Base-by-base conservation (phyloP, 2,113 vertebrate genomes). In the Condylura cristata region DNA sequence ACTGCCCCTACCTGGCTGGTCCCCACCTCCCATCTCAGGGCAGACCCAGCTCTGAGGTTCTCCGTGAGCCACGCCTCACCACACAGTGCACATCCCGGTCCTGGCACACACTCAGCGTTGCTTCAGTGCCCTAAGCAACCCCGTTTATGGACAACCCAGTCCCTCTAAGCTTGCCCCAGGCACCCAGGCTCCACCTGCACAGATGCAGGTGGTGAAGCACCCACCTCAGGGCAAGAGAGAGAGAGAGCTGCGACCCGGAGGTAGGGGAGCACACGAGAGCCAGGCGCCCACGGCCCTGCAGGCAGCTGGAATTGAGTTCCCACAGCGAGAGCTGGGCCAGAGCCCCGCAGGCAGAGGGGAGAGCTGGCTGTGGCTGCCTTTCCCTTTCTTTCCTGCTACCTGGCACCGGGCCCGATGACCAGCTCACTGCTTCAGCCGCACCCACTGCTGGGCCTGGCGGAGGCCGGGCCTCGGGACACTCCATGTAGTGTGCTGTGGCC, bases 261-360 rank as follows among this genome's bases (percentile, higher is more conserved):
- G 32, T 11, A 24, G 4, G 0, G 0, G 20, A 34, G 39, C 68
- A 41, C 44, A 6, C 20, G 5, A 3, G 46, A 56, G 34, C 85
- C 11, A 28, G 34, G 60, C 26, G 8, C 10, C 2, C 26, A 60
- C 4, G 22, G 75, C 28, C 28, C 60, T 8, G 11, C 60, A 61
- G 53, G 28, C 18, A 7, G 2, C 68, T 32, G 89, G n/a, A 39
- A 14, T 1, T 18, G 6, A 17, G 58, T 53, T 17, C 30, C 24
- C 24, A 24, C 2, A 0, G 6, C 22, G 17, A 34, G 24, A 70
- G 16, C 68, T 17, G n/a, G 41, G 6, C 9, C 3, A 11, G 20
- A 3, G 9, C 26, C 56, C 16, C 86, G 44, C 10, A 8, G 84
- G 34, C 79, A 41, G 46, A 65, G 37, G 28, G 8, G 32, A 46